These are phyloP conservation scores for Gephyroberyx darwinii DNA, from an alignment of 2,797 vertebrate species.

Conservation along the genomic window DNA sequence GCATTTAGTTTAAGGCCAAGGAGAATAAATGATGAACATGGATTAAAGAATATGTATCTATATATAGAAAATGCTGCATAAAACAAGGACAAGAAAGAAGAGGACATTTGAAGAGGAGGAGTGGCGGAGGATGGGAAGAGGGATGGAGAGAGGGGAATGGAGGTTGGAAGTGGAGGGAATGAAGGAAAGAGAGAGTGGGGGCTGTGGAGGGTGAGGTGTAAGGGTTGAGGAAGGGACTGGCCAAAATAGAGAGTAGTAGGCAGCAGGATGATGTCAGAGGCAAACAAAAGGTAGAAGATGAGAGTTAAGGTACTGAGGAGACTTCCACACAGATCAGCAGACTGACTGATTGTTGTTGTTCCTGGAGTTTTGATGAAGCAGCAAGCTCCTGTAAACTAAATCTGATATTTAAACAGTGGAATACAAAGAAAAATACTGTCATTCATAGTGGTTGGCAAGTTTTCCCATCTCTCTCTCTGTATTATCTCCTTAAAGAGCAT, in stretches of 20 bases:
- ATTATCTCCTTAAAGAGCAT: too few species aligned
- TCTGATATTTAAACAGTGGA: too few species aligned
- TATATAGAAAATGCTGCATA: conserved; percentile 69
- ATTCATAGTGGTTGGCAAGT: too few species aligned
- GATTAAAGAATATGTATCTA: conserved; percentile 69
- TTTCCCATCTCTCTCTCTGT: too few species aligned
- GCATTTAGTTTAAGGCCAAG: conserved; percentile 70
- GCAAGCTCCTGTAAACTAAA: too few species aligned
- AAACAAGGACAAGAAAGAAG: conserved; percentile 71
- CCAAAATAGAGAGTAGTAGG: conserved; percentile 51
- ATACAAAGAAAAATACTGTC: too few species aligned
- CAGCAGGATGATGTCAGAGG: conserved; percentile 34
- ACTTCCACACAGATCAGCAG: too few species aligned
- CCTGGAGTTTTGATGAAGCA: too few species aligned
- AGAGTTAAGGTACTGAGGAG: too few species aligned
- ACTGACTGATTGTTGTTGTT: too few species aligned
- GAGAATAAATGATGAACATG: conserved; percentile 72
- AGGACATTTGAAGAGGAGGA: conserved; percentile 56
- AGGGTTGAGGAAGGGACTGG: conserved; percentile 46
- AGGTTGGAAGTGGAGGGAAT: conserved; percentile 35
- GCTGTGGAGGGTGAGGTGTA: conserved; percentile 41
- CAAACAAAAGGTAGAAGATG: conserved; percentile 1
- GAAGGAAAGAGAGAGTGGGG: conserved; percentile 46
- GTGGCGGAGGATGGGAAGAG: conserved; percentile 55
- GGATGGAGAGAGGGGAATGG: conserved; percentile 10